Evolutionary conservation across 2,113 vertebrate genomes (phyloP), one percentile per base, ranked within the genome.

Genomic region (Pagrus major): DNA sequence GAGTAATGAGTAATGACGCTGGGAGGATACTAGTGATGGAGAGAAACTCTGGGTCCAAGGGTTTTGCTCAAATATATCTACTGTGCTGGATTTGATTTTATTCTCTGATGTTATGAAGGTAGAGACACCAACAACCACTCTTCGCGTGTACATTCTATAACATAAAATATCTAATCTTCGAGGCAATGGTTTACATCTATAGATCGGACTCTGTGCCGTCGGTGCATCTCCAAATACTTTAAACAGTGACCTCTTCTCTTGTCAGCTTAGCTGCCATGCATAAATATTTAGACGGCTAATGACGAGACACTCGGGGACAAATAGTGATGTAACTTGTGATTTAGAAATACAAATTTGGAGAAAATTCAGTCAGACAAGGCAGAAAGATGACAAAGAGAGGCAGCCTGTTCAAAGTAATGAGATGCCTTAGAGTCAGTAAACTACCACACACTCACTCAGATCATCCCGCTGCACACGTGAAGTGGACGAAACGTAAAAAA

Each of bases 361-460:
- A 73, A 46, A 71, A 20, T 20, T 5, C 3, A 63, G 41, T 1
- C 11, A 39, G 29, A 47, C 11, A 14, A 55, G 14, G 29, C 2
- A 14, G 11, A 39, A 65, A 35, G 39, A 27, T 31, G 3, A 74
- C 33, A 63, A 49, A 55, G 20, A 58, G 37, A 75, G 54, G 55
- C 14, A 18, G 23, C 27, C 31, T 64, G n/a, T 76, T 78, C 8
- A 61, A 64, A 68, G 72, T 49, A 70, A 67, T 67, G 31, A 85
- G 52, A 85, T 76, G 76, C 61, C 56, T 6, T 1, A 0, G 0
- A 27, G 54, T 71, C 39, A 68, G 21, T 69, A 59, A 64, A 64
- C 42, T 29, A 78, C 1, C 25, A 74, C 29, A 20, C 73, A 79
- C 81, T 88, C 85, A 89, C 76, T 85, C 69, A 64, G 15, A 69